These are phyloP conservation scores for Echinometra lucunter DNA, from an alignment of 53 echinoderm and acorn worm species.

Conservation along the genomic window DNA sequence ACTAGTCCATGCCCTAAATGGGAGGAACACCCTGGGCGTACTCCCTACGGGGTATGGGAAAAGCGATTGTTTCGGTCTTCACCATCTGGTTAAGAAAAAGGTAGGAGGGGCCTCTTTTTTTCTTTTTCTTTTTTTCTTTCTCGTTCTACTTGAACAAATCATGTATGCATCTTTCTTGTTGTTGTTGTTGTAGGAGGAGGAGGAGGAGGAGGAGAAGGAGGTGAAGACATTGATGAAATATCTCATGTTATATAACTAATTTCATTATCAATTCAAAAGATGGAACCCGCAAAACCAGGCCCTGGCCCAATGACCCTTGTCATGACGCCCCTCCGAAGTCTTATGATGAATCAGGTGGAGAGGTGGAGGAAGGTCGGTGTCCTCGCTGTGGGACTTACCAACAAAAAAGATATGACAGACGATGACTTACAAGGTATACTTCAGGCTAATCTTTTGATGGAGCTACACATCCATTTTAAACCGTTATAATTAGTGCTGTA, in stretches of 20 bases:
- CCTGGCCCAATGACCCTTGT: constrained; percentile 35
- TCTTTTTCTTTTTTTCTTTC: too few relatives aligned
- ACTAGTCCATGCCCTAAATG: too few relatives aligned
- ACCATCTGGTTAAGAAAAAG: too few relatives aligned
- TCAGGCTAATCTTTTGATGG: constrained; percentile 5
- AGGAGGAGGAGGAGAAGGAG: too few relatives aligned
- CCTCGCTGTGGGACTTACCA: constrained; percentile 8
- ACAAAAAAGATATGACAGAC: neutral
- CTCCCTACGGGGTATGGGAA: too few relatives aligned
- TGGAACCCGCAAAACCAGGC: constrained; percentile 3
- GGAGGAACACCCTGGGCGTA: too few relatives aligned
- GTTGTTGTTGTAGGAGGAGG: too few relatives aligned
- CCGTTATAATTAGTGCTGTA: too few relatives aligned
- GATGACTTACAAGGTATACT: constrained; percentile 24
- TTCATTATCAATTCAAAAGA: constrained; percentile 23
- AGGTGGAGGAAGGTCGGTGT: constrained; percentile 30
- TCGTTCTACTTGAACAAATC: too few relatives aligned
- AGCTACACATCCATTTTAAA: neutral
- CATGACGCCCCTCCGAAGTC: neutral
- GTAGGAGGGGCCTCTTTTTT: too few relatives aligned
- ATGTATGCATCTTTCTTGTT: too few relatives aligned
- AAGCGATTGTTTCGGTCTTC: too few relatives aligned
- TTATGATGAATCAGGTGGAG: neutral
- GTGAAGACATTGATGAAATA: constrained; percentile 12
- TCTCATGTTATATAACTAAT: neutral